Evolutionary conservation across 2,888 invertebrate species (phyloP).

Genomic region (Ornithoptera alexandrae): DNA sequence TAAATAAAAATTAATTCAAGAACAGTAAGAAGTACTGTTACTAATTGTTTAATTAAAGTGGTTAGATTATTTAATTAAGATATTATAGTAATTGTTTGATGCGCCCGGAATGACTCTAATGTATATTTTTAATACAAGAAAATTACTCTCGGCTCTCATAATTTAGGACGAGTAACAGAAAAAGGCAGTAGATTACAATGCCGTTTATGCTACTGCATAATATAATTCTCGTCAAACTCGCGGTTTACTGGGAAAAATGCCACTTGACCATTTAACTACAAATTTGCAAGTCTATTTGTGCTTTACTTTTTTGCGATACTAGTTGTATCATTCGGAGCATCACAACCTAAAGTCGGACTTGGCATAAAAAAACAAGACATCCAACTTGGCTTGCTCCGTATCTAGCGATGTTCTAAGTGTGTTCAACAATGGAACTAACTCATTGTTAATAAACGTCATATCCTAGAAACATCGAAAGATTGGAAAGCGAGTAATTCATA

Average conservation of each 20-base stretch:
- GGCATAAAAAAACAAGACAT: constrained; percentile 24
- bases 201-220: too few relatives aligned
- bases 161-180: too few relatives aligned
- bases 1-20: constrained; percentile 18
- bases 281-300: background rate
- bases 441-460: constrained; percentile 36
- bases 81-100: background rate
- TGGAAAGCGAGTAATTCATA: constrained; percentile 41
- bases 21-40: constrained; percentile 20
- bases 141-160: background rate
- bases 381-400: constrained; percentile 12
- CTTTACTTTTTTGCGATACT: too few relatives aligned
- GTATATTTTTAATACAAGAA: background rate
- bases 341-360: constrained; percentile 16
- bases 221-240: too few relatives aligned
- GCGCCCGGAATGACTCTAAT: background rate
- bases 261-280: background rate
- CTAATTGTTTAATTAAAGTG: background rate
- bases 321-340: background rate
- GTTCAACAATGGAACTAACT: constrained; percentile 23
- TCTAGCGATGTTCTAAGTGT: constrained; percentile 29
- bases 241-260: too few relatives aligned
- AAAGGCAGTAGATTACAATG: too few relatives aligned
- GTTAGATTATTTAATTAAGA: constrained; percentile 4
- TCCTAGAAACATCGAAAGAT: constrained; percentile 42